phyloP scores from a whole-genome alignment of 2,113 vertebrate species.

The Halcyon malimbica region DNA sequence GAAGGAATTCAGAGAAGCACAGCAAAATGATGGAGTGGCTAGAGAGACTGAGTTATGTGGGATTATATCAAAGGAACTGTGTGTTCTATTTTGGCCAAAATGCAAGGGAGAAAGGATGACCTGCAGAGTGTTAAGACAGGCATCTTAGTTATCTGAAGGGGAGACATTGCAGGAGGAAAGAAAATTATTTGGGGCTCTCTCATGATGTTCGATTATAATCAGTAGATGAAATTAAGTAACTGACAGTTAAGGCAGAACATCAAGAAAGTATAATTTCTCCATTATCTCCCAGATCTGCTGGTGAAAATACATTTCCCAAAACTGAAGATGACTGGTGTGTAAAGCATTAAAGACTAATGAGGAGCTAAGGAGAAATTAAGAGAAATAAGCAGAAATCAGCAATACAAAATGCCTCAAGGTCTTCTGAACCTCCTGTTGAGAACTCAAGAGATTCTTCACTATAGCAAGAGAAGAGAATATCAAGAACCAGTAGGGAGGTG shows the following conservation, averaged over 20 bases:
- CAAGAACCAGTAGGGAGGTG: not conserved
- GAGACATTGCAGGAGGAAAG: not conserved
- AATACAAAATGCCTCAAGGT: not conserved
- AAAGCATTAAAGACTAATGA: not conserved
- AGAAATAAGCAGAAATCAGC: not conserved
- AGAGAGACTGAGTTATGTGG: conserved; percentile 10
- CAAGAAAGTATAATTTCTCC: not conserved
- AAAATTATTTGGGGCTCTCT: not conserved
- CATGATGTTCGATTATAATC: not conserved
- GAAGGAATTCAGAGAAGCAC: conserved; percentile 46
- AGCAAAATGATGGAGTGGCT: conserved; percentile 28
- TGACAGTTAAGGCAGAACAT: not conserved
- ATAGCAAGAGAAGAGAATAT: not conserved
- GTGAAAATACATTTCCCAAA: not conserved
- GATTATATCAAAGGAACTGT: not conserved
- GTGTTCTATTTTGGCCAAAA: not conserved
- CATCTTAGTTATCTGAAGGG: not conserved
- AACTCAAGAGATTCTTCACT: not conserved
- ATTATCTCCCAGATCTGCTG: not conserved
- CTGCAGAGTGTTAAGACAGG: not conserved
- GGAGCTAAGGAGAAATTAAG: not conserved
- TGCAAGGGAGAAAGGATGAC: not conserved
- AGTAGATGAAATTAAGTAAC: not conserved
- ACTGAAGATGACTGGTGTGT: not conserved
- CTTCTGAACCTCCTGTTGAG: not conserved